A percentile compares a stretch with the other conserved stretches of the same genome.
Evolutionary conservation across 2,113 vertebrate genomes (phyloP).

Genomic region (Cisticola juncidis): DNA sequence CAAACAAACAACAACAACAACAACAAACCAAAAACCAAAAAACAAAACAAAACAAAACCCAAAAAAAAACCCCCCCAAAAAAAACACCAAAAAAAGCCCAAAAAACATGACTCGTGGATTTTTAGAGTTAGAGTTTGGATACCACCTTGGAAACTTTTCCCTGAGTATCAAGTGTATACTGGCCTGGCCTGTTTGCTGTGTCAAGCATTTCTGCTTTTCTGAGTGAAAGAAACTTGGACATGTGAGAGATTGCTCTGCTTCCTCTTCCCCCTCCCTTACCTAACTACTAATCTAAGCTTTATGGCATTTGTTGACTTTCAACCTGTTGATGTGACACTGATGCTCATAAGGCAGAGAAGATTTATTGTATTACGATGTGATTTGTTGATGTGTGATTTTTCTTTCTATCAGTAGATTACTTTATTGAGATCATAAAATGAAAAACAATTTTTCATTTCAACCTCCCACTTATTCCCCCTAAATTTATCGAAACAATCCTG

Average conservation of each 20-base stretch:
- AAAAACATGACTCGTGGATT: background rate
- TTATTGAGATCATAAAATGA: conserved; percentile 40
- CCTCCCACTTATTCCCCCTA: background rate
- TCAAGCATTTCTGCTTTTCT: background rate
- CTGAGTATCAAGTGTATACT: background rate
- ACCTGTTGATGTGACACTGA: background rate
- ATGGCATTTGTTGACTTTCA: background rate
- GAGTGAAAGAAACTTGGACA: background rate
- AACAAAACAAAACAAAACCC: too few species aligned
- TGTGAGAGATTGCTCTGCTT: background rate
- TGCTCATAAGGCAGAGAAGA: background rate
- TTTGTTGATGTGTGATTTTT: conserved; percentile 9
- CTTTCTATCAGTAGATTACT: conserved; percentile 27
- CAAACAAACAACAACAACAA: too few species aligned
- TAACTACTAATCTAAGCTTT: background rate
- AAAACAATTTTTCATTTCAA: conserved; percentile 34
- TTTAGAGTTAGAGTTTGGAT: background rate
- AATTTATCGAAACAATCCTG: conserved; percentile 33
- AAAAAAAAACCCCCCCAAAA: too few species aligned
- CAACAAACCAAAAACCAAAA: too few species aligned
- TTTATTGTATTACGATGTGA: background rate
- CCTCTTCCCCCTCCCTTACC: background rate
- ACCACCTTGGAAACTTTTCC: background rate
- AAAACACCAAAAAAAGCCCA: too few species aligned
- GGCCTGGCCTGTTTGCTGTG: background rate